Evolutionary conservation across 2,797 vertebrate genomes (phyloP).

Genomic region (Furcifer pardalis): DNA sequence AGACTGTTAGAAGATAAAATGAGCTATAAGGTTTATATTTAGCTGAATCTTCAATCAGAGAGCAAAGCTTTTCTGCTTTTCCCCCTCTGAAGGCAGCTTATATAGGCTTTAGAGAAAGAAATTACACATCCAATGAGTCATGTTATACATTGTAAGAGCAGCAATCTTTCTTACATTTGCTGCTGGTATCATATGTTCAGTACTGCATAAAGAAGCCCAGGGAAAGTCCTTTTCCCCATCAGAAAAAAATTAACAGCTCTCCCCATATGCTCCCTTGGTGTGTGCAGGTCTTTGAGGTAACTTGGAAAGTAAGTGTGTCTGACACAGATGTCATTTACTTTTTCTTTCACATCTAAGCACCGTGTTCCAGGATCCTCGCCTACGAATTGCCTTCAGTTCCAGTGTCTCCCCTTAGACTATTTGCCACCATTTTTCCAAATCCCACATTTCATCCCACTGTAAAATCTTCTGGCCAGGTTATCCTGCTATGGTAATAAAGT

Average conservation of each 20-base stretch:
- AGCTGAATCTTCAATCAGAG: neutral
- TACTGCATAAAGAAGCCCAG: conserved; percentile 53
- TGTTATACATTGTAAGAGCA: conserved; percentile 30
- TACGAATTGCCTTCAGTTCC: neutral
- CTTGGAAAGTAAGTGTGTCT: neutral
- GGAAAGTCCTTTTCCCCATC: conserved; percentile 49
- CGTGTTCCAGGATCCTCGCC: neutral
- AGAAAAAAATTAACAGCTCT: conserved; percentile 39
- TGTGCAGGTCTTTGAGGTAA: neutral
- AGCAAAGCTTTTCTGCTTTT: conserved; percentile 31
- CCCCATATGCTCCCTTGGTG: neutral
- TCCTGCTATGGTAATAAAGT: no score
- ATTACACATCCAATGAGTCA: conserved; percentile 49
- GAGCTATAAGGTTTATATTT: conserved; percentile 6
- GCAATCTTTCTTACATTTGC: conserved; percentile 46
- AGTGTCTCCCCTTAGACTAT: neutral
- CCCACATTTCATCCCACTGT: neutral
- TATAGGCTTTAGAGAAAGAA: conserved; percentile 35
- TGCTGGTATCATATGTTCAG: conserved; percentile 47
- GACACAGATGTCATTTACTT: neutral
- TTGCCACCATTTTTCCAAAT: neutral
- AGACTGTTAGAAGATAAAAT: neutral
- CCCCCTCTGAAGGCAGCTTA: conserved; percentile 47
- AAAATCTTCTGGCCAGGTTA: neutral
- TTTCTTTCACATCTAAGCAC: neutral